These are phyloP conservation scores for Epinotia ramella DNA, from an alignment of 2,888 invertebrate species.

Conservation along the genomic window DNA sequence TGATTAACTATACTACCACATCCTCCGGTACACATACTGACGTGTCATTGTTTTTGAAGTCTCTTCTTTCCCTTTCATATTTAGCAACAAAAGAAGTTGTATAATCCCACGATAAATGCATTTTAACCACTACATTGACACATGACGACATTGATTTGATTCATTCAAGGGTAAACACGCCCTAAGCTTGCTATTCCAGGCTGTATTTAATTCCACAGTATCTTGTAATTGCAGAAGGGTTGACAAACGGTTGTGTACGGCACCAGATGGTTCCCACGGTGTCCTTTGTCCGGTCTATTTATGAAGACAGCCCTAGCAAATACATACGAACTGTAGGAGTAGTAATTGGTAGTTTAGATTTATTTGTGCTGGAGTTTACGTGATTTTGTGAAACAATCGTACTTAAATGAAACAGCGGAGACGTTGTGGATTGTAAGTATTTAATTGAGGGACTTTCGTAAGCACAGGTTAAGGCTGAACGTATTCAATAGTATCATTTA, in stretches of 20 bases:
- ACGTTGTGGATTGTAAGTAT: neutral
- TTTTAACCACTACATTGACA: no score
- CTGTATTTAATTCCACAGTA: conserved; percentile 57
- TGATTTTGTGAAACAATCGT: conserved; percentile 2
- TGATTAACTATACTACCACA: no score
- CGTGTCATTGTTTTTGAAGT: no score
- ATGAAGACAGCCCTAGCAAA: conserved; percentile 44
- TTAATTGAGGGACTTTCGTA: neutral
- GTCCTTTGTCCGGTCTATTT: conserved; percentile 50
- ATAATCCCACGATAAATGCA: no score
- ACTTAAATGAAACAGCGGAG: neutral
- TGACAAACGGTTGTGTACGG: conserved; percentile 63
- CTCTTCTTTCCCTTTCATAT: no score
- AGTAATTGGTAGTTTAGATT: conserved; percentile 37
- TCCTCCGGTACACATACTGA: no score
- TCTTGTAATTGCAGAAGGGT: conserved; percentile 62
- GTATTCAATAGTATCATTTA: no score
- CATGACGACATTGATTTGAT: neutral
- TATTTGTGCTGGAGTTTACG: conserved; percentile 31
- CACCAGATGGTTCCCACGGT: conserved; percentile 62
- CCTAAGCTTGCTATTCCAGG: conserved; percentile 17
- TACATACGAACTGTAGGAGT: conserved; percentile 21
- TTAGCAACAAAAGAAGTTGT: no score
- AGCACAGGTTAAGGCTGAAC: no score
- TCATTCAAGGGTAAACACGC: neutral